Evolutionary conservation across 1,140 invertebrate genomes (phyloP), one percentile per base, ranked within the genome.

Genomic region (Papilio polytes): DNA sequence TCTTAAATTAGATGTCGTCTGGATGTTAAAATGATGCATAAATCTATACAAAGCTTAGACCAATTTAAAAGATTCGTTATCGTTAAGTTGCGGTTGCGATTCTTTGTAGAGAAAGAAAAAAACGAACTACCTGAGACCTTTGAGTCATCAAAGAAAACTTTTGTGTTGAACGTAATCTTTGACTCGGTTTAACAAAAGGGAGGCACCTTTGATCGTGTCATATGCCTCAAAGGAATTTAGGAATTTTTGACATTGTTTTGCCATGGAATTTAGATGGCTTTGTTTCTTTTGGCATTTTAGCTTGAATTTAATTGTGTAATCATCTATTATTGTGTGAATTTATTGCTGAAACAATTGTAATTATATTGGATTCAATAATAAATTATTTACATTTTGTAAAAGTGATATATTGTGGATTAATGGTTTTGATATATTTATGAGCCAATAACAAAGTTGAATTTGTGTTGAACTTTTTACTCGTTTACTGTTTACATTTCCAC

Each of bases 141-240:
- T 78, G 77, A 78, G 77, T 78, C 77, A 78, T 78, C 77, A 78
- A 78, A 63, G 77, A 46, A 66, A 63, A 66, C 53, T 78, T 78
- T 78, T 66, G 77, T 78, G 77, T 78, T 78, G 53, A 63, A 56
- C 74, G 74, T 78, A 78, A 59, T 78, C 51, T 78, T 78, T 78
- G 77, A 78, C 53, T 78, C 41, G 31, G 53, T 63, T 78, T 78
- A 78, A 78, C 77, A 66, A 78, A 66, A 66, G 36, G 56, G 26
- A 78, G 77, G 77, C 41, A 78, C 77, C 77, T 78, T 78, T 78
- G 56, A 78, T 78, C 59, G 77, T 78, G 53, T 78, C 77, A 78
- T 66, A 78, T 78, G 53, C 77, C 77, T 78, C 59, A 78, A 78
- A 78, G 77, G 41, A 78, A 46, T 66, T 66, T 20, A n/a, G 48